Evolutionary conservation across 2,113 vertebrate species (phyloP).

Genomic region (Jaculus jaculus): DNA sequence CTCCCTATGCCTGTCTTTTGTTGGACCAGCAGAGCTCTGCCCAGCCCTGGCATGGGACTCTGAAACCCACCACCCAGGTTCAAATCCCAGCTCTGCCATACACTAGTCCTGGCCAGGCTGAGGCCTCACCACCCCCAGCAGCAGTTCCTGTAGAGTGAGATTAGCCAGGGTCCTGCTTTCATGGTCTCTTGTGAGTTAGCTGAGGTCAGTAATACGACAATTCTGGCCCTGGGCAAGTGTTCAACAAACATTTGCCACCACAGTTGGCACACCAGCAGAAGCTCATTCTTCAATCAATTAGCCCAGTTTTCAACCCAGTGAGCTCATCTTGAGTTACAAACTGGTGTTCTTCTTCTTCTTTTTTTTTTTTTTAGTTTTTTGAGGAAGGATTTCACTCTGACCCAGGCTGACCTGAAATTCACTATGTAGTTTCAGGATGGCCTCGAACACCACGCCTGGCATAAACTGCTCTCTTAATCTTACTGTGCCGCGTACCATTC

Average conservation of each 20-base stretch:
- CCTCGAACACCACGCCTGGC: no score
- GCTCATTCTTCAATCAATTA: neutral
- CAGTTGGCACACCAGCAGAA: neutral
- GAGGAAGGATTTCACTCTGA: no score
- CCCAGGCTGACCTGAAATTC: no score
- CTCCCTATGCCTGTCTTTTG: neutral
- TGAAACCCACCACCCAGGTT: neutral
- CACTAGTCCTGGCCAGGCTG: neutral
- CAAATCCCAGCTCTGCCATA: neutral
- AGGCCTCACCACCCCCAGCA: neutral
- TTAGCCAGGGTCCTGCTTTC: neutral
- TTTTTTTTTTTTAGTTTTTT: no score
- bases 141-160: neutral
- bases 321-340: neutral
- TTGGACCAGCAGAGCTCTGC: neutral
- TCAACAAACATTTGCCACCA: neutral
- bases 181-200: neutral
- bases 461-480: no score
- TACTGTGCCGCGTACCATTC: neutral
- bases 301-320: neutral
- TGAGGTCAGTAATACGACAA: neutral
- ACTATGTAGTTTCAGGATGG: no score
- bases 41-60: rapidly evolving
- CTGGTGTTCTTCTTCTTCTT: neutral
- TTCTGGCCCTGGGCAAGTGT: rapidly evolving